These are phyloP conservation scores for Harpalus rufipes DNA, from an alignment of 2,888 invertebrate genomes.

Conservation along the genomic window DNA sequence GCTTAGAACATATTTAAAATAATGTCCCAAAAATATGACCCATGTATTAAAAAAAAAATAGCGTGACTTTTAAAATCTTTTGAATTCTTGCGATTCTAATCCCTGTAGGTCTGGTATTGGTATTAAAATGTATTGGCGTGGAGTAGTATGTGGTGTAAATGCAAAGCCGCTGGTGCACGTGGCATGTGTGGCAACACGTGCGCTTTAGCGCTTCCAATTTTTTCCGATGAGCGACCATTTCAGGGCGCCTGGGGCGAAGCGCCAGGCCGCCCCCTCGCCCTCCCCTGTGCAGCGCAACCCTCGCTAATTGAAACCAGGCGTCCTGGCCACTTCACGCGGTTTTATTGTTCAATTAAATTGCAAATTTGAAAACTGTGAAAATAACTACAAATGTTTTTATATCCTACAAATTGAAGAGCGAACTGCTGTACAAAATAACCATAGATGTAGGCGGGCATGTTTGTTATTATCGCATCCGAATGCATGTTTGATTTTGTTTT, in stretches of 20 bases:
- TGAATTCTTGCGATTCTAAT: no score
- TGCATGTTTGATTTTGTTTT: constrained; percentile 52
- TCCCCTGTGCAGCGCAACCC: constrained; percentile 9
- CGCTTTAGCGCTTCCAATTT: constrained; percentile 39
- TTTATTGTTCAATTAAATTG: constrained; percentile 61
- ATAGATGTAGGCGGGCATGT: constrained; percentile 49
- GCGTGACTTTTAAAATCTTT: no score
- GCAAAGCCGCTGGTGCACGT: neutral
- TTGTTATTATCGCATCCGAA: constrained; percentile 51
- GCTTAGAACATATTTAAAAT: no score
- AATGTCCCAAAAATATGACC: no score
- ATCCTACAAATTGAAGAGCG: constrained; percentile 54
- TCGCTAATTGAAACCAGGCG: constrained; percentile 51
- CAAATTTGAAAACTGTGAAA: constrained; percentile 59
- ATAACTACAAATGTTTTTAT: constrained; percentile 59
- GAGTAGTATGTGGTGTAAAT: neutral
- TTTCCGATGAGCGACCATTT: constrained; percentile 21
- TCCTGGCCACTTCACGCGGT: constrained; percentile 48
- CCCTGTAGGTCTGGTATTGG: no score
- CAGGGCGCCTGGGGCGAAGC: constrained; percentile 16
- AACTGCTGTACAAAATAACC: constrained; percentile 43
- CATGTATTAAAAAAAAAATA: no score
- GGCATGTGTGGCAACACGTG: constrained; percentile 22
- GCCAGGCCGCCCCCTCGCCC: neutral
- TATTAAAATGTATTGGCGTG: neutral